A percentile compares a stretch with the other conserved stretches of the same genome.
Conservation (phyloP, 2,888 invertebrate genomes). For the Galerucella pusilla region DNA sequence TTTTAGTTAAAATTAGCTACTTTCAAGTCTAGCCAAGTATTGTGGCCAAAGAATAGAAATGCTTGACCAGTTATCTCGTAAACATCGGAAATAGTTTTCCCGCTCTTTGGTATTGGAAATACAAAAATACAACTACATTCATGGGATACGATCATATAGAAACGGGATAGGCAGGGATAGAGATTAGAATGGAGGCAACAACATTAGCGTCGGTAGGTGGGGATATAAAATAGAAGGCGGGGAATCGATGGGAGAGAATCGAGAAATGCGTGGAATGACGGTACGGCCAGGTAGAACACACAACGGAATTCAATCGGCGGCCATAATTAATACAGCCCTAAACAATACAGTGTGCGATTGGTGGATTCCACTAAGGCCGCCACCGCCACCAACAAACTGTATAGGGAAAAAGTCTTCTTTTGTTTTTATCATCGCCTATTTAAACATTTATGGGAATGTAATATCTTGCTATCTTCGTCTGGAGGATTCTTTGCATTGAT, state of each 20-base stretch:
- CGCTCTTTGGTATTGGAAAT: neutral
- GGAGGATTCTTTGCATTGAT: conserved; percentile 39
- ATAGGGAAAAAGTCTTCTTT: conserved; percentile 45
- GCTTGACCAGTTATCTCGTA: neutral
- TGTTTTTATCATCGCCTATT: conserved; percentile 47
- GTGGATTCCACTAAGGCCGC: conserved; percentile 41
- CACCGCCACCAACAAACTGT: conserved; percentile 20
- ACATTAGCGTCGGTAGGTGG: conserved; percentile 31
- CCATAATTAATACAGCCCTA: conserved; percentile 63
- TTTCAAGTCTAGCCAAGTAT: neutral
- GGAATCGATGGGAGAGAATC: conserved; percentile 46
- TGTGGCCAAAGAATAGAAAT: neutral
- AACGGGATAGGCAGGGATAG: neutral
- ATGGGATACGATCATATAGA: neutral
- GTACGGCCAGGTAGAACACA: conserved; percentile 60
- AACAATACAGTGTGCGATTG: conserved; percentile 57
- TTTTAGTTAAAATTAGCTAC: too few relatives aligned
- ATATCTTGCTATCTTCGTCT: conserved; percentile 35
- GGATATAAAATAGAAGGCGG: conserved; percentile 30
- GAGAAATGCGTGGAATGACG: conserved; percentile 60
- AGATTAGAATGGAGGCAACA: conserved; percentile 32
- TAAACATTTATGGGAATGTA: conserved; percentile 50
- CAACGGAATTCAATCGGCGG: conserved; percentile 62
- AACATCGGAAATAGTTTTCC: neutral
- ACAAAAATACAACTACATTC: conserved; percentile 1